A percentile compares a stretch with the other conserved stretches of the same genome.
Conservation (phyloP, 2,888 invertebrate genomes). For the Hyalella azteca region DNA sequence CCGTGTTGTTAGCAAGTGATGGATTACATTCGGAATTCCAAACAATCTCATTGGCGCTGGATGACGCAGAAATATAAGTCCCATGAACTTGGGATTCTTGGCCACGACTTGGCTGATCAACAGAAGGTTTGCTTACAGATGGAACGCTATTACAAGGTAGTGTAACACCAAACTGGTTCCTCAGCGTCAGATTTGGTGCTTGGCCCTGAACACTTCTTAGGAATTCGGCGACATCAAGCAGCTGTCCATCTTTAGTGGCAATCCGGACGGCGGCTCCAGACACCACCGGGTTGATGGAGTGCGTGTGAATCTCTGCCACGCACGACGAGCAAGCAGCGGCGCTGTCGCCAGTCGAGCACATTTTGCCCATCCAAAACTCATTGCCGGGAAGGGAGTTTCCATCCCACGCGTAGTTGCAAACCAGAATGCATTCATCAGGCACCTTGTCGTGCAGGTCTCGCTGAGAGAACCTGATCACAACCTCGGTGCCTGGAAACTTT, state of each 20-base stretch:
- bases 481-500: constrained; percentile 62
- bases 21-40: background rate
- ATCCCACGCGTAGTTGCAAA: constrained; percentile 76
- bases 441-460: constrained; percentile 69
- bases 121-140: too few species aligned
- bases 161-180: background rate
- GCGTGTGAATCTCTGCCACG: constrained; percentile 70
- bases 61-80: background rate
- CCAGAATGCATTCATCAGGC: constrained; percentile 67
- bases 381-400: constrained; percentile 77
- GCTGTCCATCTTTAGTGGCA: constrained; percentile 60
- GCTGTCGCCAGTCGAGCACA: constrained; percentile 67
- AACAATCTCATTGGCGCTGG: background rate
- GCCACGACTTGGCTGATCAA: too few species aligned
- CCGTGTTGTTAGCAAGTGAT: too few species aligned
- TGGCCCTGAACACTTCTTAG: background rate
- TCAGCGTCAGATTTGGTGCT: background rate
- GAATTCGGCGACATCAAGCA: background rate
- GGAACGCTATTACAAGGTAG: background rate
- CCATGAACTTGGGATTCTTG: too few species aligned
- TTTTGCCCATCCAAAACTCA: constrained; percentile 72
- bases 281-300: constrained; percentile 68
- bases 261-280: constrained; percentile 67
- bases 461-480: constrained; percentile 67
- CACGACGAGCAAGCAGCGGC: constrained; percentile 72